These are phyloP conservation scores for Nomia melanderi DNA, from an alignment of 1,140 invertebrate genomes.

Conservation along the genomic window DNA sequence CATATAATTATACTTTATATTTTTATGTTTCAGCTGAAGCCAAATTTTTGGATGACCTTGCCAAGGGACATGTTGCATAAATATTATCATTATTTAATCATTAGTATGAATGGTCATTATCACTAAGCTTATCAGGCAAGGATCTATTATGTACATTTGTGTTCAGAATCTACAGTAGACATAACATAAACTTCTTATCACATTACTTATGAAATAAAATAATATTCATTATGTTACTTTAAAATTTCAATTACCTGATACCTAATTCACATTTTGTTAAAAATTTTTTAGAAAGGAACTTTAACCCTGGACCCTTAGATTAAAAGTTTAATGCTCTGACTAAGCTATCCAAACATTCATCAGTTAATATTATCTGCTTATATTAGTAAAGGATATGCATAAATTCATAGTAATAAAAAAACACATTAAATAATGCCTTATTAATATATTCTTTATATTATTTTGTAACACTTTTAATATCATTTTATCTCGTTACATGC, in stretches of 20 bases:
- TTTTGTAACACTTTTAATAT: background rate
- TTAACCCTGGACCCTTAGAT: constrained; percentile 90
- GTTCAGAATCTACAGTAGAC: background rate
- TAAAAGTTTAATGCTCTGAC: constrained; percentile 90
- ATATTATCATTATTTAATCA: constrained; percentile 13
- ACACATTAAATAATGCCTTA: background rate
- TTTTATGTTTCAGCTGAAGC: constrained; percentile 64
- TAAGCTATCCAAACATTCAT: constrained; percentile 85
- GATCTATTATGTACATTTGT: background rate
- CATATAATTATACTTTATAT: constrained; percentile 23
- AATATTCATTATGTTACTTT: background rate
- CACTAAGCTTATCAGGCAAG: constrained; percentile 16
- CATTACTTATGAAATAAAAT: constrained; percentile 48
- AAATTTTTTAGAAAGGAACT: constrained; percentile 84
- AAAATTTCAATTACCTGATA: background rate
- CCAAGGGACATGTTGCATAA: constrained; percentile 24
- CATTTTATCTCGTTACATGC: background rate
- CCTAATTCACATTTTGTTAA: background rate
- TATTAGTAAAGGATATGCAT: background rate
- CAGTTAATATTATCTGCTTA: too few species aligned
- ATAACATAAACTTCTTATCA: constrained; percentile 28
- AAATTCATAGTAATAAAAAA: background rate
- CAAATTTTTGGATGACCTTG: constrained; percentile 43
- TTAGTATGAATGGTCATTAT: constrained; percentile 32
- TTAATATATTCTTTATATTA: constrained; percentile 4